These are phyloP conservation scores for Brachyopa scutellaris DNA, from an alignment of 2,888 invertebrate species.

Conservation along the genomic window DNA sequence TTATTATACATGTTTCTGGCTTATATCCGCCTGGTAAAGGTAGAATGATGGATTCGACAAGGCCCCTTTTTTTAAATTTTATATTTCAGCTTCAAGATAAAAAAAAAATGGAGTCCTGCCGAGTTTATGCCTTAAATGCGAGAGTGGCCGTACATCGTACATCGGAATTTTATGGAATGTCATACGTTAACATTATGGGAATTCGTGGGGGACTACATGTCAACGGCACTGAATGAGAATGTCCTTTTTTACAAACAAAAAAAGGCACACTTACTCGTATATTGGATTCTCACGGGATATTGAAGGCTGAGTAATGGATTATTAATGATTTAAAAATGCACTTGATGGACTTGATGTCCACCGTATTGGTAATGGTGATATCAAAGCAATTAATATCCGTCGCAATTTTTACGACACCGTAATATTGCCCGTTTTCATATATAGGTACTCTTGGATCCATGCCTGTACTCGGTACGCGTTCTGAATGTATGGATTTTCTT, in stretches of 20 bases:
- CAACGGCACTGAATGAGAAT: slow-evolving; percentile 22
- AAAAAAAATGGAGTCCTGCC: not conserved
- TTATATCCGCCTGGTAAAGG: no score
- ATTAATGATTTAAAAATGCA: slow-evolving; percentile 54
- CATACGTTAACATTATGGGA: not conserved
- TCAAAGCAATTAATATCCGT: slow-evolving; percentile 4
- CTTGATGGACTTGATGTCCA: slow-evolving; percentile 27
- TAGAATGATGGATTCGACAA: no score
- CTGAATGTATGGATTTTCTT: no score
- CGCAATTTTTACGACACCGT: not conserved
- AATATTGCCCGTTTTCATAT: no score
- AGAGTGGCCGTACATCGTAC: not conserved
- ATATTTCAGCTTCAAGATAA: no score
- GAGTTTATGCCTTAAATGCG: slow-evolving; percentile 3
- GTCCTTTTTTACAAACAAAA: slow-evolving; percentile 40
- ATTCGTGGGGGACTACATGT: slow-evolving; percentile 1
- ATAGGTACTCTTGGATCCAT: no score
- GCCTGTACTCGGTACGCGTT: no score
- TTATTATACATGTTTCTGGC: no score
- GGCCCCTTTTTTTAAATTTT: slow-evolving; percentile 19
- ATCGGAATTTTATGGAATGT: no score
- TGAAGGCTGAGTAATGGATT: slow-evolving; percentile 55
- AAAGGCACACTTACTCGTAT: no score
- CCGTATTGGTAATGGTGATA: slow-evolving; percentile 9
- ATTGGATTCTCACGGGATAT: no score